phyloP scores from a whole-genome alignment of 1,140 invertebrate genomes.

The Drosophila chauvacae region DNA sequence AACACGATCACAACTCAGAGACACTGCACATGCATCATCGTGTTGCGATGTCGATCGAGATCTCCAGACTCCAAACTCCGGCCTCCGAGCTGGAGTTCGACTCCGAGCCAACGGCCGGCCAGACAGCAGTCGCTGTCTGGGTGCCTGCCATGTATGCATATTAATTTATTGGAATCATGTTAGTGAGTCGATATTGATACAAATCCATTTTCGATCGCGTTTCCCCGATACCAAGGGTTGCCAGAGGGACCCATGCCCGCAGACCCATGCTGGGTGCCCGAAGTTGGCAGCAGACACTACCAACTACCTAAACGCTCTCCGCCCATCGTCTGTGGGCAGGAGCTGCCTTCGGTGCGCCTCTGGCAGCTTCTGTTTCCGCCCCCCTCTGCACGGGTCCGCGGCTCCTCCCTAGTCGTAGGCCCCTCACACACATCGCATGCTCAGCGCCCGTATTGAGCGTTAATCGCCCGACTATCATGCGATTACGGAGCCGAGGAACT shows the following conservation, averaged over 20 bases:
- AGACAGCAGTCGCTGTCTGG: slow-evolving; percentile 61
- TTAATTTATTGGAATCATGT: slow-evolving; percentile 84
- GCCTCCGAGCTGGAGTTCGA: background rate
- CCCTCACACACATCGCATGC: slow-evolving; percentile 60
- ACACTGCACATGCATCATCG: slow-evolving; percentile 84
- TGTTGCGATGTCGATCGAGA: slow-evolving; percentile 77
- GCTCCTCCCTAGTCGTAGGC: background rate
- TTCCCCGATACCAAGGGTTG: slow-evolving; percentile 50
- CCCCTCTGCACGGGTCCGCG: background rate
- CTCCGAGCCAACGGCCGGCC: background rate
- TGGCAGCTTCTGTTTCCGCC: slow-evolving; percentile 41
- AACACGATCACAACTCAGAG: slow-evolving; percentile 84
- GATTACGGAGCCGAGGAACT: slow-evolving; percentile 43
- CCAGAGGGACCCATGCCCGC: background rate
- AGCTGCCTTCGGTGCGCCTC: slow-evolving; percentile 33
- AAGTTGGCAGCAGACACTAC: slow-evolving; percentile 49
- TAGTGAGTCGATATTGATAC: slow-evolving; percentile 84
- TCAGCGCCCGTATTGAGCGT: slow-evolving; percentile 67
- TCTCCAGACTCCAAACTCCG: slow-evolving; percentile 47
- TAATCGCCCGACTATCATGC: slow-evolving; percentile 71
- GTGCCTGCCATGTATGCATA: slow-evolving; percentile 78
- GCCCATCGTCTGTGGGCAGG: slow-evolving; percentile 48
- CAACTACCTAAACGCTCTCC: slow-evolving; percentile 50
- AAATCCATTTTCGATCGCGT: slow-evolving; percentile 83
- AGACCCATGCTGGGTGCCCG: slow-evolving; percentile 45